phyloP scores from a whole-genome alignment of 2,888 invertebrate species.

The Lordiphosa fenestrarum region DNA sequence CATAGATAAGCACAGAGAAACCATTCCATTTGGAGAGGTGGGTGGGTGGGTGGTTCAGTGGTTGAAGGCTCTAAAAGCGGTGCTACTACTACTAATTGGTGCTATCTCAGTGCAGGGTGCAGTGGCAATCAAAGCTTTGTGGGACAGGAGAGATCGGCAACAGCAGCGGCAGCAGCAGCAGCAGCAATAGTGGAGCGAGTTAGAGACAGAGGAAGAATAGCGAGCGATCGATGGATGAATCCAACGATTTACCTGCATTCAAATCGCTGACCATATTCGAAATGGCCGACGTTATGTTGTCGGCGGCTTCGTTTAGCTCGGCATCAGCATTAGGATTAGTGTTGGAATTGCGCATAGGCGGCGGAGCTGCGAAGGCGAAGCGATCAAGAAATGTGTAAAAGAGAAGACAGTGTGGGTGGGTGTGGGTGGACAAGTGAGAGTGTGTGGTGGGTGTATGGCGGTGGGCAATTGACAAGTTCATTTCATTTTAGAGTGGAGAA shows the following conservation, averaged over 20 bases:
- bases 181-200: constrained; percentile 1
- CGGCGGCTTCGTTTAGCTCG: constrained; percentile 96
- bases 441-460: constrained; percentile 8
- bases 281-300: constrained; percentile 99
- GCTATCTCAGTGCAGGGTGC: constrained; percentile 39
- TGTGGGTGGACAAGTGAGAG: not conserved
- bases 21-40: constrained; percentile 41
- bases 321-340: constrained; percentile 90
- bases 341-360: constrained; percentile 42
- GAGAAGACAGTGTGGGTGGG: constrained; percentile 16
- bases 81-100: constrained; percentile 49
- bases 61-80: constrained; percentile 56
- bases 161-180: constrained; percentile 20
- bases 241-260: constrained; percentile 87
- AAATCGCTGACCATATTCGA: constrained; percentile 97
- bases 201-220: constrained; percentile 9
- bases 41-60: constrained; percentile 14
- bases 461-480: constrained; percentile 4
- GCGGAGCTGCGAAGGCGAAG: constrained; percentile 64
- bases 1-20: constrained; percentile 52
- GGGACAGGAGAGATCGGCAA: constrained; percentile 12
- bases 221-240: constrained; percentile 10
- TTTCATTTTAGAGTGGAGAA: constrained; percentile 25
- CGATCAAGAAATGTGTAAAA: constrained; percentile 33
- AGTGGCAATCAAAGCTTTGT: constrained; percentile 30